These are phyloP conservation scores for Crypturellus undulatus DNA, from an alignment of 2,113 vertebrate genomes.

Conservation along the genomic window DNA sequence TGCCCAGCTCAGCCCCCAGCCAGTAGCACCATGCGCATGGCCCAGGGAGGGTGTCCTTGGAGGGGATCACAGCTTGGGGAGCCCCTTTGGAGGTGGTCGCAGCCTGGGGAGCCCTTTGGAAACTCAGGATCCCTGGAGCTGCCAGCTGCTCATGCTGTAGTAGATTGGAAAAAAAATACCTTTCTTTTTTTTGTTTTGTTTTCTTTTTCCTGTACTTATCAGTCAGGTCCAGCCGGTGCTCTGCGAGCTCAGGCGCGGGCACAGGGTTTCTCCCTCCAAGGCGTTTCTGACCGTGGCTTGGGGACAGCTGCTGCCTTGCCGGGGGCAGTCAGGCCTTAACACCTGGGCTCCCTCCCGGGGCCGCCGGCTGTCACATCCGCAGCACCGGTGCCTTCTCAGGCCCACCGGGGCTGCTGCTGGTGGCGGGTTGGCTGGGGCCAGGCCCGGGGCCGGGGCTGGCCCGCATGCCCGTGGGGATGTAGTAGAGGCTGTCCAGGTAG, in stretches of 20 bases:
- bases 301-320: background rate
- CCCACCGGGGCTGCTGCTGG: background rate
- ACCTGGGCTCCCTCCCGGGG: fast-evolving
- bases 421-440: constrained; percentile 42
- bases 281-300: fast-evolving
- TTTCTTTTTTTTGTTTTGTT: background rate
- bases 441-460: constrained; percentile 83
- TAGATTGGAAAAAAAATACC: background rate
- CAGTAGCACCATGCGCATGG: background rate
- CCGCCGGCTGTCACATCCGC: background rate
- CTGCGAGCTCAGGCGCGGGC: fast-evolving
- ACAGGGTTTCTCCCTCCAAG: background rate
- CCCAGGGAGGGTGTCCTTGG: no score
- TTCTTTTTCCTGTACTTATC: background rate
- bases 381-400: constrained; percentile 11
- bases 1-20: background rate
- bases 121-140: background rate
- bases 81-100: background rate
- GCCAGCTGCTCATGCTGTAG: background rate
- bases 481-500: constrained; percentile 90
- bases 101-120: no score
- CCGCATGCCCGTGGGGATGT: constrained; percentile 89
- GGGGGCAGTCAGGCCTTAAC: background rate
- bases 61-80: fast-evolving
- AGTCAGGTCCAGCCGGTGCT: fast-evolving